A percentile compares a stretch with the other conserved stretches of the same genome.
Conservation (phyloP, 1,140 invertebrate genomes). For the Colletes gigas region DNA sequence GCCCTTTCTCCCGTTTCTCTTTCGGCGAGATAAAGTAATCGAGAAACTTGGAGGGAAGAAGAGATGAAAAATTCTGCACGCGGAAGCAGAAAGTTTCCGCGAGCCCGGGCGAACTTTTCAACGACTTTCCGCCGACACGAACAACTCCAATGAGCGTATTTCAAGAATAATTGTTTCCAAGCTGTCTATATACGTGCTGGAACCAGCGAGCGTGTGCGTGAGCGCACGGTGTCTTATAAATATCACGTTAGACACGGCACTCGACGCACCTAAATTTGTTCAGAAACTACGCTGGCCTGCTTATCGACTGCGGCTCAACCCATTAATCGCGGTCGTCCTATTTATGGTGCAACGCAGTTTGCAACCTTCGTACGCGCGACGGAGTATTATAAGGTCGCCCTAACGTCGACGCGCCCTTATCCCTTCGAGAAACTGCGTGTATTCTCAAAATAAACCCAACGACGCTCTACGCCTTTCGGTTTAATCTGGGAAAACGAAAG, state of each 20-base stretch:
- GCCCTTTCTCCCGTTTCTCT: neutral
- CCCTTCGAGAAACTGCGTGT: neutral
- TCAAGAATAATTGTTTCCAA: conserved; percentile 10
- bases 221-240: conserved; percentile 6
- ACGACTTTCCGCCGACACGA: neutral
- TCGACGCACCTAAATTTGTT: conserved; percentile 9
- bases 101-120: neutral
- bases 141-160: neutral
- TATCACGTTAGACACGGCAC: neutral
- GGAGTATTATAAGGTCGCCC: neutral
- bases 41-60: neutral
- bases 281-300: conserved; percentile 1
- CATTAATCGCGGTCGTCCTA: conserved; percentile 24
- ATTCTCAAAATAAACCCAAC: too few relatives aligned
- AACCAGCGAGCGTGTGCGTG: neutral
- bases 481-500: neutral
- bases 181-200: neutral
- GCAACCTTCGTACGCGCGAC: conserved; percentile 2
- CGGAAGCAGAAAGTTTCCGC: neutral
- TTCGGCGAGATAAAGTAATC: neutral
- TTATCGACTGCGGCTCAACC: conserved; percentile 22
- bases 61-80: neutral
- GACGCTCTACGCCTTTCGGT: too few relatives aligned
- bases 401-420: neutral
- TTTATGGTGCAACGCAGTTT: neutral